Evolutionary conservation across 2,888 invertebrate species (phyloP), one percentile per base, ranked within the genome.

Genomic region (Sinhomidia bicolor): DNA sequence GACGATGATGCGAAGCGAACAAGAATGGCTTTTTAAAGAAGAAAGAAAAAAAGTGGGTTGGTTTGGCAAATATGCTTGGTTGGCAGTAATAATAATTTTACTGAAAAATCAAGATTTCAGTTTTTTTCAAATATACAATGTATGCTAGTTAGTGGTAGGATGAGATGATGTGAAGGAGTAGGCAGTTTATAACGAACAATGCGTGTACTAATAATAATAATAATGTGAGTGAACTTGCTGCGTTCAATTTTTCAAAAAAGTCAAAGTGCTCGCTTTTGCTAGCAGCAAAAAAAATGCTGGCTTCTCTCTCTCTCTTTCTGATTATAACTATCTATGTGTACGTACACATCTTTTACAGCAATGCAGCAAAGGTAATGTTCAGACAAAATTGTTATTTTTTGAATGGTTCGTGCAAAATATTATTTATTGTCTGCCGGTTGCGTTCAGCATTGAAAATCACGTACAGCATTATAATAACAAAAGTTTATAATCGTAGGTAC

Each of bases 21-120:
- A 62, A 62, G 62, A 62, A 62, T 62, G 29, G 14, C 29, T 68
- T 68, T 36, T 32, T 32, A 36, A 32, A 65, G 36, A 36, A 68
- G 36, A 36, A 68, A 68, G 9, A 20, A 17, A 41, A 41, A 68
- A 82, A 68, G 20, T 81, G 54, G 78, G 78, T 17, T 44, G 78
- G 54, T 54, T 78, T 54, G 54, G 78, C 78, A 54, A 78, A 54
- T 41, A 51, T 51, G 65, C 51, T 71, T 82, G 14, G 68, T 74
- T 74, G 83, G 71, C 83, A 83, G 41, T 68, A 41, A 68, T 68
- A 41, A 68, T 57, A 57, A 74, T 83, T 83, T 74, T 68, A 71
- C 65, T 74, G 20, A 74, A 60, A 83, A 82, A 54, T 82, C 68
- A 82, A 82, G 54, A 82, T 82, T 54, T 83, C 36, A 32, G n/a